A percentile compares a stretch with the other conserved stretches of the same genome.
Evolutionary conservation across 1,140 invertebrate genomes (phyloP).

Genomic region (Procambarus clarkii): DNA sequence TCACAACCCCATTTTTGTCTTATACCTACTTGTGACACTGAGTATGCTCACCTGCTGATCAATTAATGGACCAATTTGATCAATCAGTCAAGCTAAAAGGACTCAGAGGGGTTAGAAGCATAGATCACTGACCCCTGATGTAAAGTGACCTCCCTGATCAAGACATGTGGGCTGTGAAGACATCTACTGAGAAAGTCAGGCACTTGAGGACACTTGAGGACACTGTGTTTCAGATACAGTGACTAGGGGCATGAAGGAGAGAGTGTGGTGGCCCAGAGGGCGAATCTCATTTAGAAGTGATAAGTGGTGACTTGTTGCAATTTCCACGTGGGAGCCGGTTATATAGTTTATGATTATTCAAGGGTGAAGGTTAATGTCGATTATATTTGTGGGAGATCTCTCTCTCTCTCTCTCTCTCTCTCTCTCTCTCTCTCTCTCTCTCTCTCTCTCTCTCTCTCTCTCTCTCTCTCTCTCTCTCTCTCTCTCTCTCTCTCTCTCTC

Average conservation of each 20-base stretch:
- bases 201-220: not conserved
- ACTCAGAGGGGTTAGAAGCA: no score
- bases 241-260: not conserved
- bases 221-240: not conserved
- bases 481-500: not conserved
- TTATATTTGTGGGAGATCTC: no score
- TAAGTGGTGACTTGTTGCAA: not conserved
- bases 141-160: no score
- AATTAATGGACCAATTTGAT: no score
- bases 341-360: not conserved
- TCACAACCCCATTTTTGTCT: no score
- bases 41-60: no score
- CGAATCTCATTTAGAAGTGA: not conserved
- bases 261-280: not conserved
- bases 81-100: no score
- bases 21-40: no score
- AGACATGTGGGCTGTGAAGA: no score
- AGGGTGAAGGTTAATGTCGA: not conserved
- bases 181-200: no score
- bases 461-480: not conserved
- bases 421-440: slow-evolving; percentile 51
- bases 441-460: slow-evolving; percentile 47
- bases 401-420: slow-evolving; percentile 44
- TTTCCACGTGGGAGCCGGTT: not conserved
- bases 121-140: no score